Evolutionary conservation across 2,888 invertebrate genomes (phyloP), one percentile per base, ranked within the genome.

Genomic region (Chloromyia formosa): DNA sequence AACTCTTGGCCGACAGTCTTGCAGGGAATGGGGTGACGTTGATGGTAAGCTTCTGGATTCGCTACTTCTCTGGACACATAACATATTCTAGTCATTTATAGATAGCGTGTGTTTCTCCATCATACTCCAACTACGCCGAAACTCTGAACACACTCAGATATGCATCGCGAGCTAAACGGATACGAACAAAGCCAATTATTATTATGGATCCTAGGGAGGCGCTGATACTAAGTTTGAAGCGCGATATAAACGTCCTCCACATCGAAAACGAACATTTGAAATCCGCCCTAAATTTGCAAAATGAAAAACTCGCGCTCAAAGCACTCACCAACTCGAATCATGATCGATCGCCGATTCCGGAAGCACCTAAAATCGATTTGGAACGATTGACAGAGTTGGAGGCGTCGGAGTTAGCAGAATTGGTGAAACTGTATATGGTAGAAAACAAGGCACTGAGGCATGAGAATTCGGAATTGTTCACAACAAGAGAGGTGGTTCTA

Each of bases 141-240:
- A 95, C 96, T 0, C 84, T 96, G 75, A 97, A 96, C 84, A 97
- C 97, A 0, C 87, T 97, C 18, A 88, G 97, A 20, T 97, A 97
- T 86, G 97, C 97, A 0, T 92, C 95, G 0, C 87, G 97, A 79
- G 96, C 97, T 0, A 97, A 96, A 87, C 93, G 93, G 82, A 97
- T 97, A 78, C 92, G 93, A 80, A 94, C 95, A 0, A 96, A 96
- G 82, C 97, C 97, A 0, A 91, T 96, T 18, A 92, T 97, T 27
- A 93, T 96, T 84, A 96, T 97, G 95, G 97, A 97, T 83, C 96
- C 97, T 0, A 88, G 96, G 77, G 97, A 97, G 83, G 94, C 96
- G 2, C 86, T 97, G 14, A 97, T 97, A 77, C 83, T 97, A 56
- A 95, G 93, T 80, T 84, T 97, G 77, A 96, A 96, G 84, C 88